Evolutionary conservation across 2,113 vertebrate genomes (phyloP), one percentile per base, ranked within the genome.

Genomic region (Mastomys coucha): DNA sequence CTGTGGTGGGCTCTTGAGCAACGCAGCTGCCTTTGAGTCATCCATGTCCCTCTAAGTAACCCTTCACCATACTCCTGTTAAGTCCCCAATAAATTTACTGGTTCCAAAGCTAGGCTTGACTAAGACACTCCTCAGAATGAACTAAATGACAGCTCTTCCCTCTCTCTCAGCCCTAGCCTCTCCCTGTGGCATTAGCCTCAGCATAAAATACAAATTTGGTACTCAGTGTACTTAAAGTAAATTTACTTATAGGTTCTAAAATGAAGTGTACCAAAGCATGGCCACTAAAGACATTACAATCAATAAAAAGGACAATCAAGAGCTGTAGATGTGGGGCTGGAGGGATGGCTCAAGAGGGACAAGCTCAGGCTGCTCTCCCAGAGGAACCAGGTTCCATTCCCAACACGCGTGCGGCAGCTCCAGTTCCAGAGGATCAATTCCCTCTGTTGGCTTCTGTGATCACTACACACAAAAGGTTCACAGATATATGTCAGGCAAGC

Each of bases 231-330:
- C 77, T 60, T 60, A 75, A 78, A 72, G n/a, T 39, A 93, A 94
- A 77, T 77, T 13, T 88, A 63, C 28, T 31, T 49, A 33, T 31
- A 67, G 84, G 42, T 33, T 49, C 42, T 33, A 67, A 65, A 86
- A 33, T 2, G 2, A 86, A 12, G 39, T 5, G 2, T 67, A 33
- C 33, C 8, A 20, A 86, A 86, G 42, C 84, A 86, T 5, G 17
- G 17, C 26, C 16, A 0, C 26, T 45, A 67, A 67, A 49, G 60
- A 93, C 19, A 49, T 10, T 70, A 88, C 77, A 90, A 75, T 56
- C 53, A 97, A 69, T 72, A 56, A 96, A 80, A 81, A 82, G 45
- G 36, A 92, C 42, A 84, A 77, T 17, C 0, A 94, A 75, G 78
- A 88, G 28, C 22, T 22, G 58, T 4, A 85, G 31, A 12, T 42